Evolutionary conservation across 2,113 vertebrate species (phyloP).

Genomic region (Garra rufa): DNA sequence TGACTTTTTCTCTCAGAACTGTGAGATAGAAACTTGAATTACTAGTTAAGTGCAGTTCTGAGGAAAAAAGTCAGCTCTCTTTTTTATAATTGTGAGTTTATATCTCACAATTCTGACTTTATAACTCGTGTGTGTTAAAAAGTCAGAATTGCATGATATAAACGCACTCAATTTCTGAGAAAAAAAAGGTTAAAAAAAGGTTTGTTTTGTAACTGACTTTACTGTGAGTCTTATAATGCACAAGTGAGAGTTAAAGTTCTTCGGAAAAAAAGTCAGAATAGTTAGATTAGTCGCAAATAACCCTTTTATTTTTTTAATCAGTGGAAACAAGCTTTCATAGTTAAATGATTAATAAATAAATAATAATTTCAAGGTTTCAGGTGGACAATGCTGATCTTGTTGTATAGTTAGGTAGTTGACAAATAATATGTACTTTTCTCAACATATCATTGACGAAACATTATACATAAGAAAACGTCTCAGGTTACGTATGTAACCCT

Average conservation of each 20-base stretch:
- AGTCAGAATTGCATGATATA: too few relatives aligned
- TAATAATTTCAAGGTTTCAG: not conserved
- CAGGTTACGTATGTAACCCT: too few relatives aligned
- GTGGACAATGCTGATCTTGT: not conserved
- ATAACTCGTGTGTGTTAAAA: too few relatives aligned
- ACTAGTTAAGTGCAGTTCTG: not conserved
- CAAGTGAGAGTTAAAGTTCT: too few relatives aligned
- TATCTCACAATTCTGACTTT: not conserved
- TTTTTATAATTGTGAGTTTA: too few relatives aligned
- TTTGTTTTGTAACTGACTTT: not conserved
- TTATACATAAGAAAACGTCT: too few relatives aligned
- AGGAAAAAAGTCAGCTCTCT: too few relatives aligned
- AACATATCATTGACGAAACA: not conserved
- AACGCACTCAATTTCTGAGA: not conserved
- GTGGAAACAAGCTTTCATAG: not conserved
- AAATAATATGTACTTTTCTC: not conserved
- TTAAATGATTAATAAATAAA: not conserved
- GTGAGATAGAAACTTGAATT: not conserved
- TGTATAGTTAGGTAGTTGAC: not conserved
- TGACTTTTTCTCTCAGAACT: not conserved
- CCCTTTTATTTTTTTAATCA: too few relatives aligned
- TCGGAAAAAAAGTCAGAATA: not conserved
- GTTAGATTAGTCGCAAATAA: too few relatives aligned
- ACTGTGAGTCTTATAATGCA: not conserved
- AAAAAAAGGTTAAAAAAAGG: too few relatives aligned